Conservation (phyloP, 1,140 invertebrate species). For the Drosophila nigromelanica region DNA sequence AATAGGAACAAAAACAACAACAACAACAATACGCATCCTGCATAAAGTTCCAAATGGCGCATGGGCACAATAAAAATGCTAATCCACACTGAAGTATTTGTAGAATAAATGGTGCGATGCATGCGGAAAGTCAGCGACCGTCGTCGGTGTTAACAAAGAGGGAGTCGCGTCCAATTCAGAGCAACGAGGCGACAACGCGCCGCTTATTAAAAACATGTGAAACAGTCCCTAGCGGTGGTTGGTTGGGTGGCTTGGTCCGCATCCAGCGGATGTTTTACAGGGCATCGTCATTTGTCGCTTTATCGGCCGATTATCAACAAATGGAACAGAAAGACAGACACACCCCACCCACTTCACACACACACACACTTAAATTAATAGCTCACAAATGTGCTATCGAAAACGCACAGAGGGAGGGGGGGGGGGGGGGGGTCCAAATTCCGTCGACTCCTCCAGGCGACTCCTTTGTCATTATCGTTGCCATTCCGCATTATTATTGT, state of each 20-base stretch:
- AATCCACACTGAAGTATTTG: conserved; percentile 55
- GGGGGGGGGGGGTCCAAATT: neutral
- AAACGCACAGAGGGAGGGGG: conserved; percentile 44
- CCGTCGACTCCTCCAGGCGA: conserved; percentile 1
- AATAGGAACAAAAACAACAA: conserved; percentile 15
- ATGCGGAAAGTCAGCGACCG: conserved; percentile 30
- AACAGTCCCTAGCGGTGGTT: conserved; percentile 16
- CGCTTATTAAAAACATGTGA: conserved; percentile 67
- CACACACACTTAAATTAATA: conserved; percentile 54
- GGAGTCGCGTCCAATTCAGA: conserved; percentile 37
- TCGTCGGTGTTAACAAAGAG: conserved; percentile 49
- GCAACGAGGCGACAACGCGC: conserved; percentile 21
- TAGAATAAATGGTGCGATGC: neutral
- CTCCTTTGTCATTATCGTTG: conserved; percentile 56
- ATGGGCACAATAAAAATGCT: conserved; percentile 66
- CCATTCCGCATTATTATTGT: conserved; percentile 52
- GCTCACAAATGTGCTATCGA: conserved; percentile 71
- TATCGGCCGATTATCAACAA: conserved; percentile 68
- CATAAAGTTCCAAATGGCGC: conserved; percentile 37
- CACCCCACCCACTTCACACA: neutral
- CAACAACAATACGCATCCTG: conserved; percentile 41
- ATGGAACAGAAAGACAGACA: conserved; percentile 19
- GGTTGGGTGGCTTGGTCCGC: conserved; percentile 2
- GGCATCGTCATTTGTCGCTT: conserved; percentile 66
- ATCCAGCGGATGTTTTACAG: conserved; percentile 14